phyloP scores from a whole-genome alignment of 2,888 invertebrate genomes.

The Papilio gigon region DNA sequence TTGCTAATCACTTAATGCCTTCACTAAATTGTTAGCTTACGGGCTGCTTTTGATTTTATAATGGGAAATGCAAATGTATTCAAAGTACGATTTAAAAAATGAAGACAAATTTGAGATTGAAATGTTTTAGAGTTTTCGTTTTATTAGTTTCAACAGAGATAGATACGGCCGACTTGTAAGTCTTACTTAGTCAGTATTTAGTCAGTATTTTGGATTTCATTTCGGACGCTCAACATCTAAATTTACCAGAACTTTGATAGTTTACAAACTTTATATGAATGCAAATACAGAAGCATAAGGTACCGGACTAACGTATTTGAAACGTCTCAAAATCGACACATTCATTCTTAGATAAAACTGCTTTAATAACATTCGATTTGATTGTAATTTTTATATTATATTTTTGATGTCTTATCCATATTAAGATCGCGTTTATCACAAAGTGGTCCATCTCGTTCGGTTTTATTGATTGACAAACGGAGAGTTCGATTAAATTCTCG shows the following conservation, averaged over 20 bases:
- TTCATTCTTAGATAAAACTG: no score
- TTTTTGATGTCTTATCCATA: slow-evolving; percentile 53
- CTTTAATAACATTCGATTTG: no score
- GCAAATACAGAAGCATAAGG: background rate
- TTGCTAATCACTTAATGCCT: slow-evolving; percentile 28
- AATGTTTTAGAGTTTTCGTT: background rate
- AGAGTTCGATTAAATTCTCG: slow-evolving; percentile 75
- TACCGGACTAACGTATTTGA: no score
- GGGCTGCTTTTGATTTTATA: slow-evolving; percentile 25
- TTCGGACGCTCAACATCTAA: background rate
- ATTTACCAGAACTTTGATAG: no score
- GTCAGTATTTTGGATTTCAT: background rate
- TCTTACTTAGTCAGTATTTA: background rate
- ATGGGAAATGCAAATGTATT: slow-evolving; percentile 24
- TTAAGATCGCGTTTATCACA: slow-evolving; percentile 52
- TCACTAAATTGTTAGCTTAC: slow-evolving; percentile 26
- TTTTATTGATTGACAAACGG: slow-evolving; percentile 81
- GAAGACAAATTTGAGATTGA: slow-evolving; percentile 3
- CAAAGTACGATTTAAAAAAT: slow-evolving; percentile 2
- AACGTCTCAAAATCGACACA: no score
- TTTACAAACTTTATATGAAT: background rate
- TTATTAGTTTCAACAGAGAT: background rate
- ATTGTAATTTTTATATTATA: slow-evolving; percentile 1
- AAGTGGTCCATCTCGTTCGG: slow-evolving; percentile 63
- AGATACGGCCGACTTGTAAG: background rate